Evolutionary conservation across 2,113 vertebrate species (phyloP), one percentile per base, ranked within the genome.

Genomic region (Cheilinus undulatus): DNA sequence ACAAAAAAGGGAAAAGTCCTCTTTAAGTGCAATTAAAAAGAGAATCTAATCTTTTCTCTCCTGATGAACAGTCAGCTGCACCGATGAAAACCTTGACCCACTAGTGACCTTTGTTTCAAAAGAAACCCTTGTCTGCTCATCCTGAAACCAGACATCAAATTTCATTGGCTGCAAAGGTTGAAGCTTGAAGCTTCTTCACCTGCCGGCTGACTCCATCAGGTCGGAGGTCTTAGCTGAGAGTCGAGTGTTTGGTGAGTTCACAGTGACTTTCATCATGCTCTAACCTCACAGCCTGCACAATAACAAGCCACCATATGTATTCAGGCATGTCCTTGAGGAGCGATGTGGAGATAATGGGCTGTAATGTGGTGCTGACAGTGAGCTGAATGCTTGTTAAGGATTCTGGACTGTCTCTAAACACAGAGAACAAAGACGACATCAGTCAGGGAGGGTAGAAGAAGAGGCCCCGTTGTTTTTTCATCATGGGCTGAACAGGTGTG

Each of bases 281-380:
- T 79, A 69, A 76, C 53, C 42, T 76, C 82, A 73, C 56, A 11
- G 43, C 3, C 60, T 66, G 27, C 23, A 59, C 53, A 66, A 50
- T 40, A 68, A 63, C 57, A 73, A 3, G 36, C 57, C 52, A 0
- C 10, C 64, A 19, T 48, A 53, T 76, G 78, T 9, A 52, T 46
- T 63, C 57, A 45, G 30, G 42, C 69, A 20, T 56, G 76, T 59
- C 78, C 78, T 76, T 70, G 71, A 75, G 45, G 61, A 54, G n/a
- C 3, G 54, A 73, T 51, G 20, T 49, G 32, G 26, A 43, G 45
- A 40, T 83, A 80, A 72, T 51, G 0, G 56, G 27, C 5, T 42
- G 51, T 36, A 69, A 40, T 46, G 6, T 8, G 19, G 48, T 52
- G 76, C 12, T 79, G 82, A 84, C 84, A 53, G 74, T 9, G 2